Conservation (phyloP, 2,797 vertebrate genomes). For the Sebastes nivosus region DNA sequence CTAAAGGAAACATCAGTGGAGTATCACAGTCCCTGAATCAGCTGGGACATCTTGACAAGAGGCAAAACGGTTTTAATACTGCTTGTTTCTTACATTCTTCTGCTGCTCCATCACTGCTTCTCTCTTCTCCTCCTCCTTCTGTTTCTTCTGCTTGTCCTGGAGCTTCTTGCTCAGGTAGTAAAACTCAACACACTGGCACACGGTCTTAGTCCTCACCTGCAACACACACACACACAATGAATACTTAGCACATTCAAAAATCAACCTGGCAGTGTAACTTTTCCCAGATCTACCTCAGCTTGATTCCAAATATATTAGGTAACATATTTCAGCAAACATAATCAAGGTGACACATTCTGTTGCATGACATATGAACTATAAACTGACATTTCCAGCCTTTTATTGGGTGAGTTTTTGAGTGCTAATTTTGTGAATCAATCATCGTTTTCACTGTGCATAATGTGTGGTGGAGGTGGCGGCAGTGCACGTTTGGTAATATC, state of each 20-base stretch:
- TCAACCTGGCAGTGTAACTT: background rate
- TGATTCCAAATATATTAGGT: background rate
- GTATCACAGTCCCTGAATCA: background rate
- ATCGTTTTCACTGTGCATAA: background rate
- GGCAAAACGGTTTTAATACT: background rate
- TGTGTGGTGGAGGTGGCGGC: background rate
- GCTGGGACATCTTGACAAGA: background rate
- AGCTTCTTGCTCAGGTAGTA: slow-evolving; percentile 84
- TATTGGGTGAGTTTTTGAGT: background rate
- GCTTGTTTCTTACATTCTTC: slow-evolving; percentile 53
- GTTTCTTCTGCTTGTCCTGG: slow-evolving; percentile 74
- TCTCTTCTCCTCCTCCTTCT: slow-evolving; percentile 64
- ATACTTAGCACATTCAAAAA: background rate
- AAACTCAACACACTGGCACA: slow-evolving; percentile 83
- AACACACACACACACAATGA: background rate
- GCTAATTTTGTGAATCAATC: background rate
- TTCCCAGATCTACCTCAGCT: background rate
- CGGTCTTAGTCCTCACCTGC: slow-evolving; percentile 81
- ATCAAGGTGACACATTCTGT: background rate
- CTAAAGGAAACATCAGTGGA: background rate
- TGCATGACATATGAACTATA: background rate
- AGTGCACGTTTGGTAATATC: background rate
- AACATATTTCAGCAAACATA: background rate
- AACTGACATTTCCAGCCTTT: background rate
- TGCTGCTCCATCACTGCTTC: slow-evolving; percentile 49